A percentile compares a stretch with the other conserved stretches of the same genome.
Conservation (phyloP, 2,888 invertebrate genomes). For the Noctuana brunneofusca region DNA sequence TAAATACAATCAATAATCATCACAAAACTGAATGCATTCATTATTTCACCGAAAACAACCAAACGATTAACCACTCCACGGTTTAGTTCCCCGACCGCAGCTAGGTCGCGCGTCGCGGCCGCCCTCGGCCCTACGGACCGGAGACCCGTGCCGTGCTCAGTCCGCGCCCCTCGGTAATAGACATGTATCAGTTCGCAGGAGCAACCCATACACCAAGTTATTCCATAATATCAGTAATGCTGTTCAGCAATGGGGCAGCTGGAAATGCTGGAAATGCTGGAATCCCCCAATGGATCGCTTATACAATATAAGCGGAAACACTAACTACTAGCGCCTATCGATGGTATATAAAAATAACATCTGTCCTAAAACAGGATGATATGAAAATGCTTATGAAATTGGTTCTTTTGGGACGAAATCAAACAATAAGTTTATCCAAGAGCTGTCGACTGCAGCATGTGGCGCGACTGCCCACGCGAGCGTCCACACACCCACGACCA, state of each 20-base stretch:
- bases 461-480: not conserved
- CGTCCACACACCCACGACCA: not conserved
- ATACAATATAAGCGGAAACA: slow-evolving; percentile 9
- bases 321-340: slow-evolving; percentile 4
- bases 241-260: not conserved
- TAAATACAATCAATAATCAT: slow-evolving; percentile 15
- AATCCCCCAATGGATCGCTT: not conserved
- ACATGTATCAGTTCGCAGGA: not conserved
- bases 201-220: not conserved
- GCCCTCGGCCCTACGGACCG: no score
- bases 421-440: not conserved
- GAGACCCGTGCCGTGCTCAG: no score
- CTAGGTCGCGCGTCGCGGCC: no score
- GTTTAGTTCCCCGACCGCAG: slow-evolving; percentile 4
- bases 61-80: not conserved
- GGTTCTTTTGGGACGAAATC: slow-evolving; percentile 13
- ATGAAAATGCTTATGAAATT: slow-evolving; percentile 23
- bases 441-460: not conserved
- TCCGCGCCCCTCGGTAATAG: no score
- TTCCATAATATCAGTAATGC: not conserved
- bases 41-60: not conserved
- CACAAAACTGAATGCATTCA: not conserved
- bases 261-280: no score
- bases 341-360: slow-evolving; percentile 21
- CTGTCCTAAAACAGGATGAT: slow-evolving; percentile 21